Evolutionary conservation across 2,888 invertebrate genomes (phyloP).

Genomic region (Tenthredo livida): DNA sequence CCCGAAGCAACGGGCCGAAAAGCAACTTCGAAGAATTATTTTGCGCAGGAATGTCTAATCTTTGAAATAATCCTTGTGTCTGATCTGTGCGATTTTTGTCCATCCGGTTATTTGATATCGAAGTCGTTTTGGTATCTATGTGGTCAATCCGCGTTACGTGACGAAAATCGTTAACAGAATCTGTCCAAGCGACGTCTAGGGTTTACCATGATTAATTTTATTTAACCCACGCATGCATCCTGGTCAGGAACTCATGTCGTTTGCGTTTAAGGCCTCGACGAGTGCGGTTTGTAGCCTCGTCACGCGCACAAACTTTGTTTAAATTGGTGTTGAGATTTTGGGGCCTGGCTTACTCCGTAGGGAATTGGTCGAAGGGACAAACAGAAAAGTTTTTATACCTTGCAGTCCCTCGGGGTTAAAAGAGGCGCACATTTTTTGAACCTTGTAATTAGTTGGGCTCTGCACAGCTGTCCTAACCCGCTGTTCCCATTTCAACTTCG

Average conservation of each 20-base stretch:
- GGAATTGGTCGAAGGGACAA: slow-evolving; percentile 37
- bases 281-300: slow-evolving; percentile 48
- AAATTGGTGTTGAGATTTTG: slow-evolving; percentile 50
- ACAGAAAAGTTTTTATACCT: slow-evolving; percentile 44
- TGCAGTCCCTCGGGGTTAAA: background rate
- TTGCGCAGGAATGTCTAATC: background rate
- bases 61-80: background rate
- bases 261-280: slow-evolving; percentile 10
- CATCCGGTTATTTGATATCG: background rate
- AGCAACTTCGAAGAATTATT: background rate
- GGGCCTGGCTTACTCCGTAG: background rate
- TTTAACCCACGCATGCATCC: slow-evolving; percentile 26
- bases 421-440: slow-evolving; percentile 18
- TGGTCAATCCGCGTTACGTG: background rate
- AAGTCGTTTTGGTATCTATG: background rate
- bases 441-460: slow-evolving; percentile 24
- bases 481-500: slow-evolving; percentile 11
- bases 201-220: slow-evolving; percentile 33
- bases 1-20: background rate
- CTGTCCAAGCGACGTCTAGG: background rate
- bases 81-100: background rate
- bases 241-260: slow-evolving; percentile 5
- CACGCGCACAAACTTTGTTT: slow-evolving; percentile 50
- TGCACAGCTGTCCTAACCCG: slow-evolving; percentile 4
- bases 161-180: background rate